Evolutionary conservation across 2,797 vertebrate species (phyloP).

Genomic region (Sebastes vulpes): DNA sequence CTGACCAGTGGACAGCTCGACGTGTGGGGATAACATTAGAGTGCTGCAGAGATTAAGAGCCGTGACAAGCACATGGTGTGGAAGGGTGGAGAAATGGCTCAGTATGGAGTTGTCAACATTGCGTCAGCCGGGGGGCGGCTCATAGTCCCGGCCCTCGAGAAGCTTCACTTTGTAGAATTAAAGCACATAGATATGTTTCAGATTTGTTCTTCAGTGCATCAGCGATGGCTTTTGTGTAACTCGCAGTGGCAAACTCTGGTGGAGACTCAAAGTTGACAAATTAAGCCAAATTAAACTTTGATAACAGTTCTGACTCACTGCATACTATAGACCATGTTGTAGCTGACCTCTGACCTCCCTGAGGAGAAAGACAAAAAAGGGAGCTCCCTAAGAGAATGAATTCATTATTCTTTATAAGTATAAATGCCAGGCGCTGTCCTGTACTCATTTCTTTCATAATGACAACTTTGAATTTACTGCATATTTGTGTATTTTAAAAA

Average conservation of each 20-base stretch:
- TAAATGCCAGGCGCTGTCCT: not conserved
- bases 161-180: slow-evolving; percentile 40
- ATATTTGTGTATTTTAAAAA: not conserved
- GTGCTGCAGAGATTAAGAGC: slow-evolving; percentile 31
- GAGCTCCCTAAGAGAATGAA: not conserved
- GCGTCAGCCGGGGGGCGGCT: slow-evolving; percentile 55
- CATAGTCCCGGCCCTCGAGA: not conserved
- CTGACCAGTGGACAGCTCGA: not conserved
- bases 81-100: slow-evolving; percentile 69
- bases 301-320: not conserved
- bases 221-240: not conserved
- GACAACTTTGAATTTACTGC: not conserved
- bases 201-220: not conserved
- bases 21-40: slow-evolving; percentile 53
- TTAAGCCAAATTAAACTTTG: not conserved
- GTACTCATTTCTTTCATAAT: not conserved
- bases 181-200: slow-evolving; percentile 43
- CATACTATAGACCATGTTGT: not conserved
- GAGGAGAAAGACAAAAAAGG: not conserved
- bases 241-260: not conserved
- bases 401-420: not conserved
- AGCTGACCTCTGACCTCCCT: slow-evolving; percentile 10
- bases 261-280: not conserved
- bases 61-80: slow-evolving; percentile 74
- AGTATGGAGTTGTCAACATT: slow-evolving; percentile 78